Evolutionary conservation across 2,888 invertebrate species (phyloP), one percentile per base, ranked within the genome.

Genomic region (Herminia tarsipennalis): DNA sequence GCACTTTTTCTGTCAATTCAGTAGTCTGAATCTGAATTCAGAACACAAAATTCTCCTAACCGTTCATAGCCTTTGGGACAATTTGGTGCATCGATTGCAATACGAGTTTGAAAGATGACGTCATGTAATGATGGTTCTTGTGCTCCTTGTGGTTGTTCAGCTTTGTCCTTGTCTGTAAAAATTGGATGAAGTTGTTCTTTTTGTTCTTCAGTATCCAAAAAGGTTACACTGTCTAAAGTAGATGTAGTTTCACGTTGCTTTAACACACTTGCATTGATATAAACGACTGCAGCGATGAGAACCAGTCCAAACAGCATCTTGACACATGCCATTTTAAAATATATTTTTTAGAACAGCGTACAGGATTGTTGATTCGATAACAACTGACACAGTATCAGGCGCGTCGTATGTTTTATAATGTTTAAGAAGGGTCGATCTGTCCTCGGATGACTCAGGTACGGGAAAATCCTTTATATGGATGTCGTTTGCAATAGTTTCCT

Each of bases 11-110:
- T n/a, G n/a, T n/a, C n/a, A 22, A n/a, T 1, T 22, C 6, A n/a
- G n/a, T n/a, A n/a, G 2, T n/a, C n/a, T 22, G n/a, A n/a, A n/a
- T n/a, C n/a, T n/a, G n/a, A 22, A 22, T 61, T 51, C 0, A 71
- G 66, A 6, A 77, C 63, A 50, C 80, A 79, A 35, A 66, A 66
- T 0, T 35, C 46, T 6, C 69, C 70, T 13, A 38, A 38, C 27
- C 13, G 50, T 0, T 52, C 54, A 25, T 56, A 71, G 1, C 78
- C 80, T 2, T 3, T 5, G 10, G 78, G 58, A 12, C 81, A 80
- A 0, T 2, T 8, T 2, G 61, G 66, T 1, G 44, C 56, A 1
- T 35, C 27, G 6, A 78, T 52, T 3, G 44, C 53, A 16, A 35
- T 17, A 4, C 78, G 70, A 30, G 45, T 46, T 18, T 60, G 69